Conservation (phyloP, 2,888 invertebrate genomes). For the Sympetrum striolatum region DNA sequence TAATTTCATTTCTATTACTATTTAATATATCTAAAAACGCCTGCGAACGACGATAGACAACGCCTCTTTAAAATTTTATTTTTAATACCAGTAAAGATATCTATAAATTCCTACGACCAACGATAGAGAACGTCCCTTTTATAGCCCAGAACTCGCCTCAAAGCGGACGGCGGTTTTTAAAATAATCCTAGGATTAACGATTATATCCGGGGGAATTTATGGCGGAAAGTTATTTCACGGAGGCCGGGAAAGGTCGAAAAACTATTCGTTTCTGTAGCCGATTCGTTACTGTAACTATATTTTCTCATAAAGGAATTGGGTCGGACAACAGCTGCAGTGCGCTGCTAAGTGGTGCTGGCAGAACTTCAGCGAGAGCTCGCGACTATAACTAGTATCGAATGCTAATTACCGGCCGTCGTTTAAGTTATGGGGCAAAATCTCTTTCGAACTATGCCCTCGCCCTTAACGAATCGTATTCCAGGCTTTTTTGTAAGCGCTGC, state of each 20-base stretch:
- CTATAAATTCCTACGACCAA: no score
- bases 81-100: no score
- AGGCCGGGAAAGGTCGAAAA: not conserved
- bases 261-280: no score
- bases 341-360: not conserved
- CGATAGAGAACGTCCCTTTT: no score
- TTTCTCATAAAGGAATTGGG: conserved; percentile 25
- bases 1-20: no score
- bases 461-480: not conserved
- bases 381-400: not conserved
- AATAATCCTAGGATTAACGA: not conserved
- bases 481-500: not conserved
- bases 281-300: not conserved
- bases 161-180: not conserved
- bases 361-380: not conserved
- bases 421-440: not conserved
- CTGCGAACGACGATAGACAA: no score
- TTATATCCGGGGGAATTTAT: not conserved
- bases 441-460: not conserved
- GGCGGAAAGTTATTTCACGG: not conserved
- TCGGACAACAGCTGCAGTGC: conserved; percentile 4
- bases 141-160: not conserved
- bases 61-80: no score
- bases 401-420: not conserved
- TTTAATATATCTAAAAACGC: no score